Evolutionary conservation across 2,888 invertebrate genomes (phyloP).

Genomic region (Aleiodes testaceus): DNA sequence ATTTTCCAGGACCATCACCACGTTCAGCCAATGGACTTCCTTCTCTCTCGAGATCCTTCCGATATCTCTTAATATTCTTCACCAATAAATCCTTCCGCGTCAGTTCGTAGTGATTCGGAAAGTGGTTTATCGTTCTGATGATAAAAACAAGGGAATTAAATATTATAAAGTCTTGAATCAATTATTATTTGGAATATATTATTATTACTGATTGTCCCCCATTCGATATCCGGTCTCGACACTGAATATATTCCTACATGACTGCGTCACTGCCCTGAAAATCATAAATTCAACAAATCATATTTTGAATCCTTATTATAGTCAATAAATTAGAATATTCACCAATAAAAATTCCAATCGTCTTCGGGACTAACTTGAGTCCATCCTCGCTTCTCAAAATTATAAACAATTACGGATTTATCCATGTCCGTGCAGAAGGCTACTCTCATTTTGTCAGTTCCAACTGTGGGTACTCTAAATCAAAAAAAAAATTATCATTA

Average conservation of each 20-base stretch:
- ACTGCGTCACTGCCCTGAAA: slow-evolving; percentile 87
- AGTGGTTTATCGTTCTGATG: slow-evolving; percentile 91
- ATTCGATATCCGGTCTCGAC: slow-evolving; percentile 93
- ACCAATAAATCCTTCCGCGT: slow-evolving; percentile 96
- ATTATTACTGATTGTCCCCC: slow-evolving; percentile 88
- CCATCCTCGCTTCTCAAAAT: slow-evolving; percentile 95
- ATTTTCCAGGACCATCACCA: slow-evolving; percentile 82
- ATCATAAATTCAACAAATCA: slow-evolving; percentile 42
- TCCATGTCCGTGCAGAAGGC: slow-evolving; percentile 91
- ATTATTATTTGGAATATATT: slow-evolving; percentile 45
- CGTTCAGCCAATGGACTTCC: slow-evolving; percentile 90
- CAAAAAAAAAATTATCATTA: slow-evolving; percentile 18
- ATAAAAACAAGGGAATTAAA: slow-evolving; percentile 27
- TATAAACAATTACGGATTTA: slow-evolving; percentile 92
- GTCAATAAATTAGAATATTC: slow-evolving; percentile 48
- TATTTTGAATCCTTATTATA: neutral
- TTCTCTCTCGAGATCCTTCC: slow-evolving; percentile 93
- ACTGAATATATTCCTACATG: slow-evolving; percentile 92
- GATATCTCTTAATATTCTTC: slow-evolving; percentile 95
- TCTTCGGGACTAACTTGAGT: slow-evolving; percentile 89
- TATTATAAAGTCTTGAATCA: neutral
- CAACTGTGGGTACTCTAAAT: slow-evolving; percentile 57
- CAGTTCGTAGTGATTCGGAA: slow-evolving; percentile 95
- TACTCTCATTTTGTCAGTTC: slow-evolving; percentile 75
- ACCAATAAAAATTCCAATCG: slow-evolving; percentile 97